Percentiles rank a stretch among this genome's conserved stretches.
Evolutionary conservation across 1,140 invertebrate species (phyloP).

Genomic region (Polyergus mexicanus): DNA sequence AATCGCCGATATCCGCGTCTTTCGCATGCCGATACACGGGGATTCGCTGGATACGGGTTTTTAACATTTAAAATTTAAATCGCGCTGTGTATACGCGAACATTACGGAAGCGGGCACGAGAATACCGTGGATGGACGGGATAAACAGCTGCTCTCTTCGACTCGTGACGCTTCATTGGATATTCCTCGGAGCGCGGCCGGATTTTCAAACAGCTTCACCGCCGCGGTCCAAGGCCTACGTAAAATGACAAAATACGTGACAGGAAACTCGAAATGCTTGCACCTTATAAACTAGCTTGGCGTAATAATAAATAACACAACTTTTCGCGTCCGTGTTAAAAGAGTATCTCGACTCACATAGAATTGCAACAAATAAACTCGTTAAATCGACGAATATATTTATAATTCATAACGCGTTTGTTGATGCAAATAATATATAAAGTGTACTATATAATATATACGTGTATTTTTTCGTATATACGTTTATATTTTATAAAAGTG

Average conservation of each 20-base stretch:
- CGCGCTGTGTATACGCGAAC: constrained; percentile 26
- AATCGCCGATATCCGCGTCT: constrained; percentile 45
- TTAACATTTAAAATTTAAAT: constrained; percentile 75
- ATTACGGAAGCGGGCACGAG: constrained; percentile 54
- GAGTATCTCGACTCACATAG: neutral
- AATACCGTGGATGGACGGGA: constrained; percentile 39
- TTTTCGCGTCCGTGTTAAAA: constrained; percentile 20
- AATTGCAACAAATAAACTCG: neutral
- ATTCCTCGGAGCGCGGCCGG: constrained; percentile 59
- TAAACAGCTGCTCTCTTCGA: constrained; percentile 57
- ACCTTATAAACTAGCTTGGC: constrained; percentile 15
- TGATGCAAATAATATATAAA: neutral
- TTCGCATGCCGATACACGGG: constrained; percentile 27
- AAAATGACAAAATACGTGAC: constrained; percentile 70
- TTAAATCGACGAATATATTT: neutral
- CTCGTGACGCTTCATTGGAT: constrained; percentile 62
- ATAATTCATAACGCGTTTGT: neutral
- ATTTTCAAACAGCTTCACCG: constrained; percentile 60
- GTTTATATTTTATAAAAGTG: neutral
- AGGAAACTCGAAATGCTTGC: constrained; percentile 43
- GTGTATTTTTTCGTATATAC: constrained; percentile 3
- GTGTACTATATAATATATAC: neutral
- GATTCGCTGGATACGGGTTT: constrained; percentile 37
- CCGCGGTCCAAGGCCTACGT: constrained; percentile 12
- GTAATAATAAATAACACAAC: constrained; percentile 27